Base-by-base conservation (phyloP, 2,888 invertebrate genomes). In the Patella ulyssiponensis region DNA sequence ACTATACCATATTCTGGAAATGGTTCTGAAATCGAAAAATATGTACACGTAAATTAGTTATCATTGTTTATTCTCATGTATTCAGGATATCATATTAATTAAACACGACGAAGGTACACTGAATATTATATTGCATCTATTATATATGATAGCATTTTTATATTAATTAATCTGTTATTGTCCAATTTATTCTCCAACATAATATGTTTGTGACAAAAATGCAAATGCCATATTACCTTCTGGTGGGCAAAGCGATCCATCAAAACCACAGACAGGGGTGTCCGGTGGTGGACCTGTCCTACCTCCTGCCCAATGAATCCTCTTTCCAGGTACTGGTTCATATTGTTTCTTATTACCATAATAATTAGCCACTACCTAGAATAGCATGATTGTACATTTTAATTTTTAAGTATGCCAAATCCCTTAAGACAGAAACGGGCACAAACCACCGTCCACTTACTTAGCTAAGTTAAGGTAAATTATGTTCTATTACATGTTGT, bases 251-350 rank as follows among this genome's bases (percentile, higher is more conserved):
- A 96, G 93, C 0, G 96, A 95, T 70, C 95, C 95, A 91, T 98
- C 98, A 91, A 96, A 98, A 58, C 98, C 98, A 91, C 99, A 99
- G 79, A 93, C 93, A 0, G 99, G 99, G 2, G 95, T 95, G 92
- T 99, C 98, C 0, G 95, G 95, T 0, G 97, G 97, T 0, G 94
- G 94, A 1, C 81, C 79, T 7, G 95, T 95, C 44, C 96, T 96
- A 12, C 95, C 95, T 17, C 96, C 97, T 5, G 97, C 95, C 98
- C 97, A 98, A 89, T 95, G 95, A 80, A 98, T 97, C 27, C 93
- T 93, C 82, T 95, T 94, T 27, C 94, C 94, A 12, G 94, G 93
- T 17, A 96, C 94, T 86, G 97, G 86, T 76, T 89, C 87, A 74
- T 91, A 94, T 5, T 95, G 94, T 85, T 95, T 95, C 84, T 95